Percentiles rank a stretch among this genome's conserved stretches.
Evolutionary conservation across 1,140 invertebrate species (phyloP).

Genomic region (Hylaeus anthracinus): DNA sequence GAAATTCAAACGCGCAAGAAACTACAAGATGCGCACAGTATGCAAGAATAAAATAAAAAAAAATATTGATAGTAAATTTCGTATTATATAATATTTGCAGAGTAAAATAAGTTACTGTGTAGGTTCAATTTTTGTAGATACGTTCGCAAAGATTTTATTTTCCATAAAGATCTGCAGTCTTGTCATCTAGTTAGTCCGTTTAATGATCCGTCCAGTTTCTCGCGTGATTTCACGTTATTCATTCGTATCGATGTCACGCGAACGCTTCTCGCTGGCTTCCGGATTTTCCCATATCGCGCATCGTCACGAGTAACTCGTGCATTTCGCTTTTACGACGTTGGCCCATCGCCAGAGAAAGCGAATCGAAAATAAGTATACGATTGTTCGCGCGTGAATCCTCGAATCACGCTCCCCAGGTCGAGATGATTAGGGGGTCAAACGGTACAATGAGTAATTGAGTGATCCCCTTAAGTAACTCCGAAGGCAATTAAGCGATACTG

Average conservation of each 20-base stretch:
- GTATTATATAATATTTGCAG: no score
- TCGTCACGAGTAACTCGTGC: neutral
- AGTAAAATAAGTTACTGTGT: no score
- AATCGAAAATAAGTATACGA: neutral
- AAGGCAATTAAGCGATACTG: neutral
- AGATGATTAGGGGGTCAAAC: constrained; percentile 17
- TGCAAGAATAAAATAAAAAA: no score
- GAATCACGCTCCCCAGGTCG: neutral
- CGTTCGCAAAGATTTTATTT: no score
- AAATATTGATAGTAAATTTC: no score
- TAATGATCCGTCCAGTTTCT: no score
- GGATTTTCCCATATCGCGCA: neutral
- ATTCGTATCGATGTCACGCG: neutral
- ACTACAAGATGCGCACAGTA: no score
- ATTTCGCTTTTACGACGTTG: constrained; percentile 5
- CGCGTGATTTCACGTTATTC: neutral
- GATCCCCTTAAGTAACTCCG: neutral
- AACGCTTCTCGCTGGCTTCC: neutral
- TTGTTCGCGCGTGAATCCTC: neutral
- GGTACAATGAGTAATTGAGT: neutral
- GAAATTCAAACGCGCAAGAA: no score
- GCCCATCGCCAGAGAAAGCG: constrained; percentile 29
- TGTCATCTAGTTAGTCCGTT: no score
- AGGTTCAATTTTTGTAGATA: no score
- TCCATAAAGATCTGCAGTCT: no score